These are phyloP conservation scores for Odontomachus brunneus DNA, from an alignment of 1,140 invertebrate species.

Conservation along the genomic window DNA sequence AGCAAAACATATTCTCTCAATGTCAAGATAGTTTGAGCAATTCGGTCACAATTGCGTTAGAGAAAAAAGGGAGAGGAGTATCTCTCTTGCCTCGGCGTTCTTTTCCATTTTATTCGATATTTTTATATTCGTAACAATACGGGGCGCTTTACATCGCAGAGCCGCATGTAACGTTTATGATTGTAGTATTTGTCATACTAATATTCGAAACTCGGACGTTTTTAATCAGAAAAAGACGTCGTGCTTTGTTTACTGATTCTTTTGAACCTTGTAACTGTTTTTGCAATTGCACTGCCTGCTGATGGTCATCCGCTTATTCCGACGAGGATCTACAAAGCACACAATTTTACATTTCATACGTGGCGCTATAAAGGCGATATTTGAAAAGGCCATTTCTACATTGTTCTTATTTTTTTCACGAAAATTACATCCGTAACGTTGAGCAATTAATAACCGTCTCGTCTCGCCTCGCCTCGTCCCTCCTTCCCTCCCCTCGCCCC, in stretches of 20 bases:
- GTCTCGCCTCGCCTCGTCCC: neutral
- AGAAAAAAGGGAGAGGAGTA: too few species aligned
- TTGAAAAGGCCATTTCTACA: conserved; percentile 1
- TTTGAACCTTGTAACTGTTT: conserved; percentile 25
- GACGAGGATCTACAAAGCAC: neutral
- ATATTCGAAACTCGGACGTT: neutral
- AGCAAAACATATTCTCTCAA: too few species aligned
- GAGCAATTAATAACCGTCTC: conserved; percentile 36
- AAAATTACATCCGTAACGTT: conserved; percentile 23
- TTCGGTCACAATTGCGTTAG: neutral
- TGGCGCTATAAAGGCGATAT: neutral
- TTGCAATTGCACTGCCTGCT: conserved; percentile 5
- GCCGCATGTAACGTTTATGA: conserved; percentile 13
- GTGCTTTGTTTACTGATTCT: conserved; percentile 11
- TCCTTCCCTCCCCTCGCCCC: too few species aligned
- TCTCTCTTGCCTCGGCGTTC: neutral
- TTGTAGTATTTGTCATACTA: neutral
- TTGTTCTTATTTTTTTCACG: conserved; percentile 11
- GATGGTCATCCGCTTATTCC: conserved; percentile 9
- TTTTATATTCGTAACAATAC: neutral
- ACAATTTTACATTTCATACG: conserved; percentile 15
- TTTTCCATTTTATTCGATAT: conserved; percentile 3
- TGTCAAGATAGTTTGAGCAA: neutral
- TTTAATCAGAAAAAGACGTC: conserved; percentile 24
- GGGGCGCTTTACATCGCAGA: neutral